Evolutionary conservation across 2,888 invertebrate genomes (phyloP), one percentile per base, ranked within the genome.

Genomic region (Agonum fuliginosum): DNA sequence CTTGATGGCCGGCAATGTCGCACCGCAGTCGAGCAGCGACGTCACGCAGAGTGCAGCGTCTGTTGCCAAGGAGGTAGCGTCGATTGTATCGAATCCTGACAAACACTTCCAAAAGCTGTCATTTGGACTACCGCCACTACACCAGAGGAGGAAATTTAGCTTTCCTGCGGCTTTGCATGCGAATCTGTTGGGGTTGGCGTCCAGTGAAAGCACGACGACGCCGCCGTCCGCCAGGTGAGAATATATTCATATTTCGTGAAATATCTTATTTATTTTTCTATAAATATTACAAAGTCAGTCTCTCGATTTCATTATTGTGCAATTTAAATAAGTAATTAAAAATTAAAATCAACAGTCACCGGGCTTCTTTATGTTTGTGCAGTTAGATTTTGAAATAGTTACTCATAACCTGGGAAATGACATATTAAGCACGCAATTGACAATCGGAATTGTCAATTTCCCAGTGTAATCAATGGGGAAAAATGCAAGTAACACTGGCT

Each of bases 131-230:
- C 83, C 17, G 34, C 84, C 86, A 72, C 82, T 85, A 1, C 83
- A 85, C 1, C 83, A 85, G 43, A 86, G 87, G 43, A 86, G 91
- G 79, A 91, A 91, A 84, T 88, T 90, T 80, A 91, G 91, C 82
- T 90, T 90, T 81, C 90, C 91, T 0, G 88, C 89, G 17, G 86
- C 89, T 0, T 82, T 90, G 3, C 88, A 89, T 79, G 80, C 83
- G 76, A 84, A 83, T 79, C 81, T 85, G 41, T 80, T 84, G 20
- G 82, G 83, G 14, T 76, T 81, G 67, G 54, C 30, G 1, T 14
- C 62, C n/a, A 43, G 8, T 70, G 43, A 70, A 1, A 43, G 5
- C 19, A 43, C 27, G 8, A 46, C 46, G 24, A 24, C 70, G 46
- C 43, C 43, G n/a, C 27, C 70, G 12, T 77, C 85, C 87, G 2